phyloP scores from a whole-genome alignment of 1,140 invertebrate species.

The Parasteatoda tepidariorum region DNA sequence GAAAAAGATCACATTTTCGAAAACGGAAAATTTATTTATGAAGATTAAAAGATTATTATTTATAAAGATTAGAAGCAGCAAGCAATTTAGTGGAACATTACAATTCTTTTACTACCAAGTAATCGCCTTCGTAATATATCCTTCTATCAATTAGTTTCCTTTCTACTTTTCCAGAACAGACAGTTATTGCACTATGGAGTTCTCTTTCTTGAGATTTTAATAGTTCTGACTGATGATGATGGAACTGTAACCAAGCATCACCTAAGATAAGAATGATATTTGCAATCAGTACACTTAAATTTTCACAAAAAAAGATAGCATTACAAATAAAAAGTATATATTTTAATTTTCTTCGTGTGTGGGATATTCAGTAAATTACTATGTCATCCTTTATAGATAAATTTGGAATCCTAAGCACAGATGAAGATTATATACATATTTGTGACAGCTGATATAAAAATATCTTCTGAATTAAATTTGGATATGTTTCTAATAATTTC shows the following conservation, averaged over 20 bases:
- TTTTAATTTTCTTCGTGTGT: background rate
- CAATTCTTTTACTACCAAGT: background rate
- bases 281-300: background rate
- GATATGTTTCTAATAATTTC: no score
- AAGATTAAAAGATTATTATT: no score
- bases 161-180: background rate
- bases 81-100: background rate
- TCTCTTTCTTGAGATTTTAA: background rate
- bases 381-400: background rate
- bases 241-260: constrained; percentile 25
- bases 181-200: background rate
- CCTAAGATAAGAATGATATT: background rate
- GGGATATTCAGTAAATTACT: no score
- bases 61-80: no score
- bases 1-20: no score
- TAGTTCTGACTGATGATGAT: constrained; percentile 12
- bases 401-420: background rate
- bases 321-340: background rate
- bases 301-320: background rate
- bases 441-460: background rate
- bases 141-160: constrained; percentile 8
- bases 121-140: background rate
- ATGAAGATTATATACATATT: background rate
- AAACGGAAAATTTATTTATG: no score
- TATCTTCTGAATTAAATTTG: no score